Evolutionary conservation across 2,113 vertebrate species (phyloP).

Genomic region (Pao palembangensis): DNA sequence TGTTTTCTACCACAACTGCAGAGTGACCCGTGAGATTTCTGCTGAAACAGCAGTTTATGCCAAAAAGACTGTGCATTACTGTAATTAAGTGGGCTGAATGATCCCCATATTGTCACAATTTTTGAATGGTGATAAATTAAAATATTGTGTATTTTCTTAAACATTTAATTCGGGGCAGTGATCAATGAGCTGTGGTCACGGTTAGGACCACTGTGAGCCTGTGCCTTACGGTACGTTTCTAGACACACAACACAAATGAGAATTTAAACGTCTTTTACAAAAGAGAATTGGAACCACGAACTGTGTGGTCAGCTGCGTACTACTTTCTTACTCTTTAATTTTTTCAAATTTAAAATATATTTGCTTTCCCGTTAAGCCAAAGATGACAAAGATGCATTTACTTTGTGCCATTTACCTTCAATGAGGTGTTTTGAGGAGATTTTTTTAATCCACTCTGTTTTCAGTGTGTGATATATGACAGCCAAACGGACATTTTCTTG

Average conservation of each 20-base stretch:
- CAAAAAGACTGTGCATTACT: not conserved
- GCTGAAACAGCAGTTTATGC: constrained; percentile 3
- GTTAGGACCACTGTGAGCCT: constrained; percentile 3
- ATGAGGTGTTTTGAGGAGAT: constrained; percentile 47
- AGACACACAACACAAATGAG: no score
- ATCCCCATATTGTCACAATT: not conserved
- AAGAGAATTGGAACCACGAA: no score
- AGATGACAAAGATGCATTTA: constrained; percentile 9
- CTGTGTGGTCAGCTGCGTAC: no score
- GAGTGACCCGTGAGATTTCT: constrained; percentile 11
- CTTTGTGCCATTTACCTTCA: constrained; percentile 43
- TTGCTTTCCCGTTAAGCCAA: constrained; percentile 48
- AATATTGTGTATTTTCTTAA: not conserved
- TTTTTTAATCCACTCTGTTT: constrained; percentile 37
- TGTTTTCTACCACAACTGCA: constrained; percentile 20
- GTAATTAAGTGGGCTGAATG: not conserved
- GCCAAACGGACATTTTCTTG: constrained; percentile 37
- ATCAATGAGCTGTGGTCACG: no score
- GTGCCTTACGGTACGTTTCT: no score
- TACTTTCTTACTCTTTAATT: not conserved
- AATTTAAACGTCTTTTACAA: no score
- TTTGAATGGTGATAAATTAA: not conserved
- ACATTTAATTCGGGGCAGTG: no score
- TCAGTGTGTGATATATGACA: constrained; percentile 17
- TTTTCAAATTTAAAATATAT: constrained; percentile 23